Percentiles rank a stretch among this genome's conserved stretches.
Evolutionary conservation across 2,113 vertebrate species (phyloP).

Genomic region (Phaethon lepturus): DNA sequence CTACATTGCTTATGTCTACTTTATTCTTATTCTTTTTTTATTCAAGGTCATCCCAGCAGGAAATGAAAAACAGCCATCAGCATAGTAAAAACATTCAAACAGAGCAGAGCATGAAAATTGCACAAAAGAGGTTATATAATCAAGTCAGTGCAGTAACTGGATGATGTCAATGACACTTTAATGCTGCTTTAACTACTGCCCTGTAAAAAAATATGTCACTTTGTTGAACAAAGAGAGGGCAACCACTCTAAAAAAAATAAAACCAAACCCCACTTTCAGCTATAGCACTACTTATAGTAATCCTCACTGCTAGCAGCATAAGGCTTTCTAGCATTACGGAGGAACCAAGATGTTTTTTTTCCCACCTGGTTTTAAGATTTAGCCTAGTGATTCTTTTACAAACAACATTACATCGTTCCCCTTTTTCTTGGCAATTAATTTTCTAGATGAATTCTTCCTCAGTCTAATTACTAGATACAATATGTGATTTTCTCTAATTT

Average conservation of each 20-base stretch:
- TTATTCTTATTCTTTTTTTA: slow-evolving; percentile 73
- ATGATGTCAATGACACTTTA: slow-evolving; percentile 67
- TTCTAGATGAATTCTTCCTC: neutral
- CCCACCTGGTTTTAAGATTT: neutral
- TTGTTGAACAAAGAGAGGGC: slow-evolving; percentile 41
- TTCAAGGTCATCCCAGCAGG: slow-evolving; percentile 74
- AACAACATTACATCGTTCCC: neutral
- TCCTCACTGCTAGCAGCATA: neutral
- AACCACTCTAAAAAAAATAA: slow-evolving; percentile 25
- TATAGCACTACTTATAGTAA: neutral
- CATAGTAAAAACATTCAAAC: slow-evolving; percentile 71
- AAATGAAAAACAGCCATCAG: slow-evolving; percentile 76
- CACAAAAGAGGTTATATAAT: slow-evolving; percentile 70
- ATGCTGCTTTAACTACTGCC: slow-evolving; percentile 54
- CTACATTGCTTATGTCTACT: slow-evolving; percentile 66
- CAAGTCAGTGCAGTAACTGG: slow-evolving; percentile 63
- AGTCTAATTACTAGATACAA: neutral
- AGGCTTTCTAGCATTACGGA: neutral
- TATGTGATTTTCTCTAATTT: neutral
- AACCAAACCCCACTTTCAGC: neutral
- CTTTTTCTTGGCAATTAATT: neutral
- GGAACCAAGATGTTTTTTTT: neutral
- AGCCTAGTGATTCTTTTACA: neutral
- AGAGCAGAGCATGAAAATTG: slow-evolving; percentile 73
- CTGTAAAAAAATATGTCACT: slow-evolving; percentile 67